A percentile compares a stretch with the other conserved stretches of the same genome.
phyloP scores from a whole-genome alignment of 2,113 vertebrate species.

The Uropsilus gracilis region DNA sequence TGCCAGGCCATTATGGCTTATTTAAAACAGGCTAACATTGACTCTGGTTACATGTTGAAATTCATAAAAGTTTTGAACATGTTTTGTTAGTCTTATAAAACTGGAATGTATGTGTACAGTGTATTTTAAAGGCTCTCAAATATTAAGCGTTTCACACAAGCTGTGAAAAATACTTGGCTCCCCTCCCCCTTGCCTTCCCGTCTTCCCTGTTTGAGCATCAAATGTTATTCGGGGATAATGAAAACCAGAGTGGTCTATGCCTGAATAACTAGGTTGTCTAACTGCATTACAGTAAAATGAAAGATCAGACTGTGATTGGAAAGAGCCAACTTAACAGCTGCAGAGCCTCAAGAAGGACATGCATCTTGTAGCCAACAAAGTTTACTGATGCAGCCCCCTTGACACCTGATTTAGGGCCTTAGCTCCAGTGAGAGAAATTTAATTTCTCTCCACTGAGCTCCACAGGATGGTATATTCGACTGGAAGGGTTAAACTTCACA shows the following conservation, averaged over 20 bases:
- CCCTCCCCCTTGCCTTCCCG: background rate
- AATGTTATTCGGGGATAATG: constrained; percentile 80
- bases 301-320: constrained; percentile 72
- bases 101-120: constrained; percentile 78
- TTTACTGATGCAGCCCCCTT: constrained; percentile 39
- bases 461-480: constrained; percentile 29
- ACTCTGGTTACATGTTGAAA: constrained; percentile 85
- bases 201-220: constrained; percentile 73
- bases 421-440: constrained; percentile 5
- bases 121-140: constrained; percentile 78
- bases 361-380: constrained; percentile 43
- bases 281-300: constrained; percentile 73
- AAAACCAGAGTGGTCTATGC: constrained; percentile 82
- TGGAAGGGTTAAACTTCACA: constrained; percentile 53
- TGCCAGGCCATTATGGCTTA: constrained; percentile 80
- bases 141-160: constrained; percentile 81
- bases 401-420: constrained; percentile 20
- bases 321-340: constrained; percentile 67
- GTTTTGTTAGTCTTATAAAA: constrained; percentile 84
- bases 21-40: constrained; percentile 82
- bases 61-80: constrained; percentile 84
- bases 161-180: constrained; percentile 78
- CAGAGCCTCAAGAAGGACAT: constrained; percentile 61
- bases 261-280: constrained; percentile 78
- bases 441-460: constrained; percentile 27